Evolutionary conservation across 2,113 vertebrate genomes (phyloP), one percentile per base, ranked within the genome.

Genomic region (Dicerorhinus sumatrensis): DNA sequence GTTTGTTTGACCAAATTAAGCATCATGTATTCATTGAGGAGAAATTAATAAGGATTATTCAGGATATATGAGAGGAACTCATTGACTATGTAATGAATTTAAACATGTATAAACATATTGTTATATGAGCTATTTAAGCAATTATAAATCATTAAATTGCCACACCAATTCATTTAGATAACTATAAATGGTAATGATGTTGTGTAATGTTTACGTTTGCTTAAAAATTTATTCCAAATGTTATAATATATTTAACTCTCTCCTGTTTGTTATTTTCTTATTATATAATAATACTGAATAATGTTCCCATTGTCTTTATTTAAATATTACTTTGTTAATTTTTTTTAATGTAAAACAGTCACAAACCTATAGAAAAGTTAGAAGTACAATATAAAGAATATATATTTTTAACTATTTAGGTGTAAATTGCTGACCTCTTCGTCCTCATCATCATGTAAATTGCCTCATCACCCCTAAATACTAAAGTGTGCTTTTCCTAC

Each of bases 1-100:
- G 72, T 92, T 95, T 96, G 75, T 54, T 93, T 83, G 81, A 94
- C 39, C 81, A 97, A 95, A 88, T 92, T 69, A 91, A 42, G 39
- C 25, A 93, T 87, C 33, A 76, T 0, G 46, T 92, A 84, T 87
- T 96, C 6, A 69, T n/a, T 80, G 51, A 94, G 5, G 10, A 87
- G 11, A 89, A 82, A 72, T 87, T 95, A 96, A 80, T 75, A 87
- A 87, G 21, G 20, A 70, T 96, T 93, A 84, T 83, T 94, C 46
- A 86, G n/a, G 27, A 54, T 77, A 83, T 62, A 65, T 69, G 63
- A 90, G 62, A 96, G 62, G 48, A 92, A 46, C 4, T 89, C 51
- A 80, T 89, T 95, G 39, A 25, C 51, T 87, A 54, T 72, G 7
- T 69, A 89, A 91, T 85, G 94, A 91, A 92, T 70, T 84, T 76